Evolutionary conservation across 2,113 vertebrate genomes (phyloP).

Genomic region (Ancistrus triradiatus): DNA sequence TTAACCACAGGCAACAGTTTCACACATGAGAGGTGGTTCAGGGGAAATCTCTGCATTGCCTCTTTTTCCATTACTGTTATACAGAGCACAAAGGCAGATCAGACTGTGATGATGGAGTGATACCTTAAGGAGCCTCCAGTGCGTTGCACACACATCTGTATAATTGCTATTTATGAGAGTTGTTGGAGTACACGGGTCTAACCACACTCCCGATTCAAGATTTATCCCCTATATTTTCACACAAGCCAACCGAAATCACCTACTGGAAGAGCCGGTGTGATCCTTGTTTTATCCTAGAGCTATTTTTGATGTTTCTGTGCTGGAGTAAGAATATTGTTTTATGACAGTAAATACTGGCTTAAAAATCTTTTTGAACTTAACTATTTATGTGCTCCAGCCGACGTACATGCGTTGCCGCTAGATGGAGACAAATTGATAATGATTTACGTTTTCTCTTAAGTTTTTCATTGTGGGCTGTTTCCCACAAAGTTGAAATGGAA

Average conservation of each 20-base stretch:
- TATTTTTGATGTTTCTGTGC: too few relatives aligned
- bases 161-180: neutral
- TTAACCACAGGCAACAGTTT: constrained; percentile 41
- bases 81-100: constrained; percentile 9
- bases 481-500: neutral
- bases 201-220: neutral
- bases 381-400: too few relatives aligned
- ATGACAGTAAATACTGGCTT: too few relatives aligned
- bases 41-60: constrained; percentile 26
- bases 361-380: too few relatives aligned
- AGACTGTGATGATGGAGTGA: constrained; percentile 20
- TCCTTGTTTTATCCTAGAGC: too few relatives aligned
- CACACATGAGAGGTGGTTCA: constrained; percentile 42
- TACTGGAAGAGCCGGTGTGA: too few relatives aligned
- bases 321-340: too few relatives aligned
- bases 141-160: too few relatives aligned
- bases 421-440: constrained; percentile 46
- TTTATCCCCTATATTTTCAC: too few relatives aligned
- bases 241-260: too few relatives aligned
- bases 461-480: neutral
- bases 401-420: constrained; percentile 42
- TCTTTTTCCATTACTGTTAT: constrained; percentile 34
- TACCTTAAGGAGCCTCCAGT: constrained; percentile 2
- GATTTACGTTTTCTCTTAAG: neutral
- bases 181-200: neutral